These are phyloP conservation scores for Dorcus hopei DNA, from an alignment of 2,888 invertebrate genomes.

Conservation along the genomic window DNA sequence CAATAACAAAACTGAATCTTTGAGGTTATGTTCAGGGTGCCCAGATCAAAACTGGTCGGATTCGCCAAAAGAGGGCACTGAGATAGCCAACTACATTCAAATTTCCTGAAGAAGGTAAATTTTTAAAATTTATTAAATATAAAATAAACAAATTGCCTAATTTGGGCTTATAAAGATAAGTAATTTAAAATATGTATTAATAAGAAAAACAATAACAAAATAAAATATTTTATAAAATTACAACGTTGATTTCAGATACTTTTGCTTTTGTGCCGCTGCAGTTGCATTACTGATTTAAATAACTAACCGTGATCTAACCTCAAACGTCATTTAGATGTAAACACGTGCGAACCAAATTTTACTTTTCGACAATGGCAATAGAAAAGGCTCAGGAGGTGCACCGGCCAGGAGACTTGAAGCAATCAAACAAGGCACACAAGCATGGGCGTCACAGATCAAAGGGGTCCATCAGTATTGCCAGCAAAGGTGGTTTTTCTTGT, in stretches of 20 bases:
- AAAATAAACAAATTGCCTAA: too few relatives aligned
- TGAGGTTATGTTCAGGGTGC: slow-evolving; percentile 2
- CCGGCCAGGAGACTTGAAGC: slow-evolving; percentile 84
- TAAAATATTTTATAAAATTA: too few relatives aligned
- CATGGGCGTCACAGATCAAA: slow-evolving; percentile 89
- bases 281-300: background rate
- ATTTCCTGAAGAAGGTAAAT: too few relatives aligned
- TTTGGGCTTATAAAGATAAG: too few relatives aligned
- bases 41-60: too few relatives aligned
- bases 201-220: too few relatives aligned
- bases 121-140: too few relatives aligned
- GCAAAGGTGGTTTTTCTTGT: slow-evolving; percentile 76
- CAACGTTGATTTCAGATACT: background rate
- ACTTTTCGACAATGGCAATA: slow-evolving; percentile 11
- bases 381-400: slow-evolving; percentile 55
- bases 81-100: too few relatives aligned
- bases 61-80: too few relatives aligned
- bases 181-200: too few relatives aligned
- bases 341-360: background rate
- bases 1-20: background rate
- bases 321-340: background rate
- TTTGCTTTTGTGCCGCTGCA: background rate
- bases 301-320: background rate
- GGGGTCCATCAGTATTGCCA: slow-evolving; percentile 71
- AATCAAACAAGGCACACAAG: slow-evolving; percentile 91